A percentile compares a stretch with the other conserved stretches of the same genome.
Conservation (phyloP, 2,113 vertebrate species). For the Romanogobio albipinnatus region DNA sequence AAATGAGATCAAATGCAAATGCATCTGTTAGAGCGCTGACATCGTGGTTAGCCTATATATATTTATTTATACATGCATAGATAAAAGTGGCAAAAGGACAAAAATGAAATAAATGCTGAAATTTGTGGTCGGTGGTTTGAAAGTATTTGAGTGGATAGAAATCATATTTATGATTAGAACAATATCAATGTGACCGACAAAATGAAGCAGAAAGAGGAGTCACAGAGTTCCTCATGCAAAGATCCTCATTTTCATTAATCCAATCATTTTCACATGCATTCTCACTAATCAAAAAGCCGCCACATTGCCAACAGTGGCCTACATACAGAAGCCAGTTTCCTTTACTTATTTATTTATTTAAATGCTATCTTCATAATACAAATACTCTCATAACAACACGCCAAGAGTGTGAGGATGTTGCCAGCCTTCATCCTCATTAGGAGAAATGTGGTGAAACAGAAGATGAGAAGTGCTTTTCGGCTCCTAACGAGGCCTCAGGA, state of each 20-base stretch:
- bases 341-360: conserved; percentile 34
- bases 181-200: background rate
- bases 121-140: background rate
- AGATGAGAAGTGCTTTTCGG: conserved; percentile 31
- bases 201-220: background rate
- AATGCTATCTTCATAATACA: conserved; percentile 51
- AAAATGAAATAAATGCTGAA: background rate
- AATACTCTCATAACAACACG: conserved; percentile 34
- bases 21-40: background rate
- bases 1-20: background rate
- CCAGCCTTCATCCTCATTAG: conserved; percentile 60
- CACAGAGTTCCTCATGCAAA: background rate
- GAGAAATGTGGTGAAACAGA: conserved; percentile 37
- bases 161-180: background rate
- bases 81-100: background rate
- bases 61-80: background rate
- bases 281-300: conserved; percentile 24
- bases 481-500: conserved; percentile 48
- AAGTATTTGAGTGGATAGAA: background rate
- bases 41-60: background rate
- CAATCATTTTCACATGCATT: conserved; percentile 29
- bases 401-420: conserved; percentile 46
- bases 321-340: conserved; percentile 45
- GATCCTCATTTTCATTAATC: background rate
- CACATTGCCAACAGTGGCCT: background rate